Conservation (phyloP, 1,140 invertebrate genomes). For the Portunus trituberculatus region DNA sequence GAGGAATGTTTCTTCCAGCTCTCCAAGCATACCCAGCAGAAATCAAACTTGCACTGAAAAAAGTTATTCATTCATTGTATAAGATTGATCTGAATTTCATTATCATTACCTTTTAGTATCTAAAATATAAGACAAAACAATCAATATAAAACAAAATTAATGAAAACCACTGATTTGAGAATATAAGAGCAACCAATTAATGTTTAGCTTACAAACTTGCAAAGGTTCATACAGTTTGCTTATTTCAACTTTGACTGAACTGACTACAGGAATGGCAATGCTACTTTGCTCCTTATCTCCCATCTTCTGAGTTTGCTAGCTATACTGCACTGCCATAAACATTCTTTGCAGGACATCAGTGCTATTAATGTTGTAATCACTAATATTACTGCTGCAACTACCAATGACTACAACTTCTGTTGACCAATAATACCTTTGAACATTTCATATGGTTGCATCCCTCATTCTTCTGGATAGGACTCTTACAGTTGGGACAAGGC, state of each 20-base stretch:
- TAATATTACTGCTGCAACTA: neutral
- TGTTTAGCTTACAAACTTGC: too few species aligned
- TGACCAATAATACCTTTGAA: constrained; percentile 83
- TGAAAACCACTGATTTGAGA: too few species aligned
- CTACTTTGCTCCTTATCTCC: too few species aligned
- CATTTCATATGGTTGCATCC: constrained; percentile 91
- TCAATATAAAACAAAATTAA: too few species aligned
- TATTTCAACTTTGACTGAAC: too few species aligned
- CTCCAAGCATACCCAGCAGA: constrained; percentile 94
- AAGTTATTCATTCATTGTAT: constrained; percentile 54
- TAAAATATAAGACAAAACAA: neutral
- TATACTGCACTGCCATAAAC: too few species aligned
- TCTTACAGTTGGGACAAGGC: constrained; percentile 87
- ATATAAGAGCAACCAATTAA: too few species aligned
- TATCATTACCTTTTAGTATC: neutral
- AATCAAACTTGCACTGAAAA: constrained; percentile 88
- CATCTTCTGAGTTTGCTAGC: too few species aligned
- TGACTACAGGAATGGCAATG: too few species aligned
- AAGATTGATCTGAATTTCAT: neutral
- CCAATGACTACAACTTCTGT: neutral
- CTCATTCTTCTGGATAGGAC: constrained; percentile 89
- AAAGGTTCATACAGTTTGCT: too few species aligned
- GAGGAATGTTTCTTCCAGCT: constrained; percentile 88
- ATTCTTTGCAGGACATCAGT: too few species aligned
- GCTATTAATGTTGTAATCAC: neutral